Base-by-base conservation (phyloP, 2,888 invertebrate genomes). In the Idaea straminata region DNA sequence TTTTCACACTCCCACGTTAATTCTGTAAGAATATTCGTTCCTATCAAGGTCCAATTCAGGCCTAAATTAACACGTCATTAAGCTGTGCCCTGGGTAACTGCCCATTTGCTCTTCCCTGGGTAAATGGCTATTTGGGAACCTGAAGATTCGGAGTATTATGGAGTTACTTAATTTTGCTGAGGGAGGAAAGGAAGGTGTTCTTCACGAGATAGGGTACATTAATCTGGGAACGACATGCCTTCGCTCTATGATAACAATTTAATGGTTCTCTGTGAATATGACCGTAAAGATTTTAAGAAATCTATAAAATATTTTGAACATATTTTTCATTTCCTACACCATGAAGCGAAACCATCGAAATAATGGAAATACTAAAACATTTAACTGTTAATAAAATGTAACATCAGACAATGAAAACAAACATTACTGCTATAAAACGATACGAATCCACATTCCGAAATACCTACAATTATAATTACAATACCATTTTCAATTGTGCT, bases 31-130 rank as follows among this genome's bases (percentile, higher is more conserved):
- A 59, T 59, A 25, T 59, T 59, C 59, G 16, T 16, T 68, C 68
- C 71, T 80, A 81, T 78, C 80, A 71, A 72, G 72, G 62, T 58
- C 62, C 69, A 75, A 73, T 77, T 77, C 69, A 74, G 76, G 69
- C 70, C 76, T 77, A 80, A 80, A 82, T 82, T 82, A 82, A 82
- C 83, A 82, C 77, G 69, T 75, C 81, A 79, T 82, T 79, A 80
- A 75, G 73, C 75, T 70, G 70, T 70, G 73, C 78, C 77, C 74
- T 74, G 67, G 67, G 25, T 69, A 71, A 74, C 71, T 69, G 73
- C 77, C 77, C 70, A 77, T 81, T 78, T 74, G 70, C 70, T 77
- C 75, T 77, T 72, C 73, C 70, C 64, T 67, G 64, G 69, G 47
- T 47, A 47, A 47, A 47, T 47, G 73, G 74, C 75, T 69, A 69